Percentiles rank a stretch among this genome's conserved stretches.
Conservation (phyloP, 2,888 invertebrate genomes). For the Pseudoips prasinana region DNA sequence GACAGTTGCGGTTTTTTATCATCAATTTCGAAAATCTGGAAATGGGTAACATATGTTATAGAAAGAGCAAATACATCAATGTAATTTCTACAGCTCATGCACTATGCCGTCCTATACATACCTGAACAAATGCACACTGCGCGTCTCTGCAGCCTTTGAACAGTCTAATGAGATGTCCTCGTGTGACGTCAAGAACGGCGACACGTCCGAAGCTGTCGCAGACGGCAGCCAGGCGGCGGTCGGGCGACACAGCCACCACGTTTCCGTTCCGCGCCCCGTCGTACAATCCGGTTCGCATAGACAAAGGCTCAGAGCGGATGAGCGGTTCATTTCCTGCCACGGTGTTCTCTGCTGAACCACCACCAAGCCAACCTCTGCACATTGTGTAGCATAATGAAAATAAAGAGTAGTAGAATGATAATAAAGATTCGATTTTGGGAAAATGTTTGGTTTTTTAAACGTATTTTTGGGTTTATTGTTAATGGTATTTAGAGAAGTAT, state of each 20-base stretch:
- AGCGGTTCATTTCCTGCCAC: conserved; percentile 62
- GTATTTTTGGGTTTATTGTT: too few relatives aligned
- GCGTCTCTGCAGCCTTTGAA: conserved; percentile 99
- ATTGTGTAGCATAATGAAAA: conserved; percentile 4
- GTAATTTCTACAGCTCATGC: neutral
- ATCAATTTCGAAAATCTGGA: conserved; percentile 71
- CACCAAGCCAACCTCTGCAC: conserved; percentile 70
- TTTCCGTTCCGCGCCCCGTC: conserved; percentile 90
- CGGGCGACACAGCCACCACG: conserved; percentile 88
- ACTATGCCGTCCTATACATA: conserved; percentile 50
- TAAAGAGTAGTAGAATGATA: too few relatives aligned
- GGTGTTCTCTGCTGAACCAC: conserved; percentile 54
- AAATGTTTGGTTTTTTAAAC: too few relatives aligned
- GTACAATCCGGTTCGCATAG: conserved; percentile 90
- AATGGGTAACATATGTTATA: too few relatives aligned
- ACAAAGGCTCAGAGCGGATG: conserved; percentile 87
- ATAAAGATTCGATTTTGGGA: too few relatives aligned
- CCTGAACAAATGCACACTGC: conserved; percentile 96
- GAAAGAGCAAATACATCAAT: neutral
- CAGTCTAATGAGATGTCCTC: conserved; percentile 90
- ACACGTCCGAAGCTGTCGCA: conserved; percentile 95
- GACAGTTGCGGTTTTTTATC: conserved; percentile 67
- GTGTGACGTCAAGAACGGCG: conserved; percentile 90
- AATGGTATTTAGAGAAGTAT: too few relatives aligned
- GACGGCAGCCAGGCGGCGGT: conserved; percentile 89